Evolutionary conservation across 2,113 vertebrate genomes (phyloP), one percentile per base, ranked within the genome.

Genomic region (Fregata magnificens): DNA sequence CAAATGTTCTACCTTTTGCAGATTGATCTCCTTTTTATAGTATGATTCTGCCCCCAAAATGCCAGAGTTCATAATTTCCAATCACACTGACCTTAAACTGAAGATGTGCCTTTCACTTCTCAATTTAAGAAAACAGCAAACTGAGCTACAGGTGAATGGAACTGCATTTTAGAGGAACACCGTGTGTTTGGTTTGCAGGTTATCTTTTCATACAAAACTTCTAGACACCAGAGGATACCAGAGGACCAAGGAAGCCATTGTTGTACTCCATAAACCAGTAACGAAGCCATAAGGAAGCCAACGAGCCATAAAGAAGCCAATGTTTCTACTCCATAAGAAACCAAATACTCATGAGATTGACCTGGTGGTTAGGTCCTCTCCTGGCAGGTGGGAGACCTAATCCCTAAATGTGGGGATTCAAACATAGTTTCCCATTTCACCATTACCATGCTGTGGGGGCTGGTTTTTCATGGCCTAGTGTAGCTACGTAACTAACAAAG

Each of bases 141-240:
- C 42, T 53, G 36, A 88, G n/a, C 32, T 80, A 55, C n/a, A 45
- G 17, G 18, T 83, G 73, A 89, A 73, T 10, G 21, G 26, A 78
- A 83, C 0, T 29, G 40, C 32, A 86, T 50, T 92, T 73, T 38
- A 86, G 29, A 86, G 32, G 50, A 95, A 69, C 12, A 61, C 14
- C 0, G 0, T 34, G 28, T 8, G 0, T 88, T 61, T 82, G 22
- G 45, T 56, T 20, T 62, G 32, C 24, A 81, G 38, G n/a, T 63
- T 92, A 53, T 53, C 25, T 66, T 90, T 66, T 81, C 0, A 5
- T 62, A 20, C 12, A 49, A 88, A 81, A 86, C 52, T 81, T 19
- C n/a, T 42, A 83, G 63, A 50, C 38, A 61, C 34, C 13, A 42
- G 16, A 79, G 31, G 31, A 90, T 17, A 86, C 13, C 25, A 89